Conservation (phyloP, 1,140 invertebrate genomes). For the Cardiocondyla obscurior region DNA sequence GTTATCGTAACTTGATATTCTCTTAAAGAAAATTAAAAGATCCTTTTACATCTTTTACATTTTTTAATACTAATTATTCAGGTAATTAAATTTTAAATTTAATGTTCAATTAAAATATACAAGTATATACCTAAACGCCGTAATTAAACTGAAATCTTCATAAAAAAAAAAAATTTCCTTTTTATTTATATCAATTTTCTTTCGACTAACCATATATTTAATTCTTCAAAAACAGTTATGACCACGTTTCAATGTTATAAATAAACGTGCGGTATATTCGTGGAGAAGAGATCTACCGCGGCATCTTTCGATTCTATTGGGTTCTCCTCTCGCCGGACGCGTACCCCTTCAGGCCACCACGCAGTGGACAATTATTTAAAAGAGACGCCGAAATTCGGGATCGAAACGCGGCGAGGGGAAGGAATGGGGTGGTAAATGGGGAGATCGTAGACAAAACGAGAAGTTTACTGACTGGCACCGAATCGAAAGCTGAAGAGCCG, state of each 20-base stretch:
- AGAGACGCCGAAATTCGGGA: slow-evolving; percentile 73
- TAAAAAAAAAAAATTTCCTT: too few relatives aligned
- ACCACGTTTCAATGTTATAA: not conserved
- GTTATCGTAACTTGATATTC: not conserved
- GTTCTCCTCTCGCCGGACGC: slow-evolving; percentile 4
- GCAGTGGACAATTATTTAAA: slow-evolving; percentile 78
- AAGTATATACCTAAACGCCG: not conserved
- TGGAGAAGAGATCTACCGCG: slow-evolving; percentile 30
- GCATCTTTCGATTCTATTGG: slow-evolving; percentile 62
- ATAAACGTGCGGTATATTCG: slow-evolving; percentile 37
- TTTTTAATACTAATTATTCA: not conserved
- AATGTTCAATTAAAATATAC: not conserved
- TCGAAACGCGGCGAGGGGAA: slow-evolving; percentile 68
- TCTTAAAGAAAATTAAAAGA: not conserved
- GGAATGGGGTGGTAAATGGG: slow-evolving; percentile 17
- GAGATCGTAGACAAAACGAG: slow-evolving; percentile 62
- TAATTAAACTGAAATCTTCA: too few relatives aligned
- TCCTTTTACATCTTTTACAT: not conserved
- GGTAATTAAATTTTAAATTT: not conserved
- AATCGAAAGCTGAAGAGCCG: slow-evolving; percentile 33
- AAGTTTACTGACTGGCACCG: slow-evolving; percentile 65
- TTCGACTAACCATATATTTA: not conserved
- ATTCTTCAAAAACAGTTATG: not conserved
- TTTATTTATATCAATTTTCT: not conserved
- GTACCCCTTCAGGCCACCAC: slow-evolving; percentile 49